phyloP scores from a whole-genome alignment of 2,888 invertebrate genomes.

The Callinectes sapidus region DNA sequence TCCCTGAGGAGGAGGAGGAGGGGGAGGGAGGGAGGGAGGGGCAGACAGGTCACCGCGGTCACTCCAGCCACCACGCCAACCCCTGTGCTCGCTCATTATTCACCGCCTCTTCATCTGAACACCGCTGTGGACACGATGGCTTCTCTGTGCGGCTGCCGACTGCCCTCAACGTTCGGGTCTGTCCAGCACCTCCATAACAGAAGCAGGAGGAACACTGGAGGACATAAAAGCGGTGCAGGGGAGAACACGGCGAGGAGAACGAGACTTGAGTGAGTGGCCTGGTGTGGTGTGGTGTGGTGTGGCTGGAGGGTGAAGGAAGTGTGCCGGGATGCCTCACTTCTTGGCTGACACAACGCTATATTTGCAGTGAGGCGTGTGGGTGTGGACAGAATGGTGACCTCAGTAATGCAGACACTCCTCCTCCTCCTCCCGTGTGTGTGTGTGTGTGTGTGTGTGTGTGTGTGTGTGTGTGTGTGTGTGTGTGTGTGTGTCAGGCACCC shows the following conservation, averaged over 20 bases:
- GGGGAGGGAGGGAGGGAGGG: too few relatives aligned
- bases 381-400: neutral
- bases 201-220: too few relatives aligned
- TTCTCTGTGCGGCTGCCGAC: neutral
- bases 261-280: too few relatives aligned
- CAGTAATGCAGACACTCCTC: neutral
- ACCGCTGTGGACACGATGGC: too few relatives aligned
- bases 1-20: too few relatives aligned
- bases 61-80: neutral
- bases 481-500: neutral
- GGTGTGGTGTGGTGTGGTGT: neutral
- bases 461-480: slow-evolving; percentile 20
- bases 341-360: neutral
- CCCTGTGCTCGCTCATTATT: neutral
- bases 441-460: slow-evolving; percentile 25
- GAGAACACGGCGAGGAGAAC: too few relatives aligned
- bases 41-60: too few relatives aligned
- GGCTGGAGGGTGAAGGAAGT: neutral
- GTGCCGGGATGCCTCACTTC: neutral
- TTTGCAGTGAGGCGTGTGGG: neutral
- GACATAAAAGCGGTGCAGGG: too few relatives aligned
- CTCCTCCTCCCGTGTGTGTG: slow-evolving; percentile 19
- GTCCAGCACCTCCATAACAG: too few relatives aligned
- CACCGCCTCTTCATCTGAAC: too few relatives aligned
- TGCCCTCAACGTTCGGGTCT: too few relatives aligned